Conservation (phyloP, 2,113 vertebrate genomes). For the Peromyscus maniculatus region DNA sequence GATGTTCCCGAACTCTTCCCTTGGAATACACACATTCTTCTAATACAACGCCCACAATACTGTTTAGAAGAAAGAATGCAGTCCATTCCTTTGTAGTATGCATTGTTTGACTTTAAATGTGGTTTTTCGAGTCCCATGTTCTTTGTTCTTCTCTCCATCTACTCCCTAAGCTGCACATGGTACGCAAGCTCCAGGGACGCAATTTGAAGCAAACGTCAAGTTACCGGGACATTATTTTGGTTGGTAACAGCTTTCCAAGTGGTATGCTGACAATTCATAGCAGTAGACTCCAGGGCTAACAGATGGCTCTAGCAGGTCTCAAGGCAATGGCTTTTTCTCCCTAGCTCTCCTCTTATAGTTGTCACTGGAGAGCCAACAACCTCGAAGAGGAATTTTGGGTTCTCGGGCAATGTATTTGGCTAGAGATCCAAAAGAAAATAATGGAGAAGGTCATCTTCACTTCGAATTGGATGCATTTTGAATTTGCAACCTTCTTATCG, state of each 20-base stretch:
- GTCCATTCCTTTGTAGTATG: neutral
- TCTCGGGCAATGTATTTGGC: neutral
- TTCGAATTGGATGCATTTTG: neutral
- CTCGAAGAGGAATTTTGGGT: neutral
- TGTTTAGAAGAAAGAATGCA: neutral
- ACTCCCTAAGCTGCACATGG: neutral
- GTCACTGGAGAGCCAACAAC: neutral
- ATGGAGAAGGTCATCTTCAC: neutral
- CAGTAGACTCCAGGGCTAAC: neutral
- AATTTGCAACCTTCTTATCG: neutral
- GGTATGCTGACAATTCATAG: neutral
- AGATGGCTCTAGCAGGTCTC: neutral
- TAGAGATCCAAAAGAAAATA: neutral
- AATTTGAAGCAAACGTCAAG: neutral
- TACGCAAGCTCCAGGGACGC: neutral
- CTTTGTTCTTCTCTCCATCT: conserved; percentile 38
- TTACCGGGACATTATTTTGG: neutral
- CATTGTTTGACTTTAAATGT: neutral
- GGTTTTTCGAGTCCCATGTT: neutral
- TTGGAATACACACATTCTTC: neutral
- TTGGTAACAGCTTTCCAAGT: neutral
- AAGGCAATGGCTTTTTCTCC: neutral
- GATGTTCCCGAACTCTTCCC: neutral
- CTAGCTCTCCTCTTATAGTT: neutral
- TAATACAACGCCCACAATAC: neutral